Evolutionary conservation across 2,888 invertebrate genomes (phyloP).

Genomic region (Acanthopleura granulata): DNA sequence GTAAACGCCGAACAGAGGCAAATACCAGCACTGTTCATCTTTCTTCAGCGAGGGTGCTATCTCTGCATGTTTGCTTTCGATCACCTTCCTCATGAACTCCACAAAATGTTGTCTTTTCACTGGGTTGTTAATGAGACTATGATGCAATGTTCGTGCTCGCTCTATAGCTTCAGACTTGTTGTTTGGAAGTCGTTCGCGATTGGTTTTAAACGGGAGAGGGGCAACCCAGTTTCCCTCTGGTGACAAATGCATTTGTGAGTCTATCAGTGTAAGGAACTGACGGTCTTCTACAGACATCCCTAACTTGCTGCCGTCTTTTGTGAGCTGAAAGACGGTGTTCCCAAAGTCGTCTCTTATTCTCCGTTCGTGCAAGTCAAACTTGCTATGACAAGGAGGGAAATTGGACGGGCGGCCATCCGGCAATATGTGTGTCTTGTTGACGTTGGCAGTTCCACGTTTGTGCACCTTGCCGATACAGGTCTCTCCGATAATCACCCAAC

Average conservation of each 20-base stretch:
- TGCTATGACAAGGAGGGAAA: conserved; percentile 23
- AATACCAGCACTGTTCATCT: conserved; percentile 24
- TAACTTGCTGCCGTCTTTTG: conserved; percentile 28
- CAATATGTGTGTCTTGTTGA: too few relatives aligned
- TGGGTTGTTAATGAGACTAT: conserved; percentile 27
- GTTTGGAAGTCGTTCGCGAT: conserved; percentile 25
- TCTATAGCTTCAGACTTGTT: conserved; percentile 26
- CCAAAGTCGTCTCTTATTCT: neutral
- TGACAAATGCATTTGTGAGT: conserved; percentile 22
- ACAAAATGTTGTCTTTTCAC: conserved; percentile 29
- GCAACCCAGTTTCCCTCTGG: conserved; percentile 31
- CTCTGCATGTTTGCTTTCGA: conserved; percentile 21
- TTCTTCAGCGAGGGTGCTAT: conserved; percentile 12
- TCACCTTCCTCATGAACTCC: conserved; percentile 19
- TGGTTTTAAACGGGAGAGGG: conserved; percentile 33
- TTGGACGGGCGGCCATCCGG: conserved; percentile 21
- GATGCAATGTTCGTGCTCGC: conserved; percentile 29
- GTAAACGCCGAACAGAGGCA: conserved; percentile 25
- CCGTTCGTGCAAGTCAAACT: conserved; percentile 18
- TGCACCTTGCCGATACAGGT: too few relatives aligned
- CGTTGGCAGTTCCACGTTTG: too few relatives aligned
- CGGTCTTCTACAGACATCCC: conserved; percentile 33
- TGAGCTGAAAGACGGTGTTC: conserved; percentile 22
- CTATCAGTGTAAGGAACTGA: conserved; percentile 29
- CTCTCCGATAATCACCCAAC: too few relatives aligned